Conservation (phyloP, 2,797 vertebrate genomes). For the Ataeniobius toweri region DNA sequence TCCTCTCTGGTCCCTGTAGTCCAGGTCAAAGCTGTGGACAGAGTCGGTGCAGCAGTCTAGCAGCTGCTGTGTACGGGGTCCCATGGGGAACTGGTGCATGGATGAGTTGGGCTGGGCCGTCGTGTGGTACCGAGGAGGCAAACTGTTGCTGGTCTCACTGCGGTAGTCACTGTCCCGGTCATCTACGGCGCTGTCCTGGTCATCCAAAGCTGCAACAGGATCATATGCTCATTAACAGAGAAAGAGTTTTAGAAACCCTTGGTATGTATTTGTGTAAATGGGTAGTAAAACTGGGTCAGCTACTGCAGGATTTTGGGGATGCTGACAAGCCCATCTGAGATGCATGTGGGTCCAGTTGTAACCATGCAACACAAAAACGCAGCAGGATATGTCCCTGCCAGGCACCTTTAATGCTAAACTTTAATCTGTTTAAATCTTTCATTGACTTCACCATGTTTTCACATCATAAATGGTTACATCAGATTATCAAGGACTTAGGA, state of each 20-base stretch:
- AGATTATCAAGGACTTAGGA: background rate
- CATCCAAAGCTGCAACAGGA: conserved; percentile 87
- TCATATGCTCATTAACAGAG: background rate
- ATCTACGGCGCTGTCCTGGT: conserved; percentile 93
- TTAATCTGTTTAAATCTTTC: background rate
- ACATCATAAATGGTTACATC: background rate
- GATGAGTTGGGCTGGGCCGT: conserved; percentile 94
- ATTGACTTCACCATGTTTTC: too few species aligned
- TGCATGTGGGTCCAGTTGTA: background rate
- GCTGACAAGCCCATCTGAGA: conserved; percentile 26
- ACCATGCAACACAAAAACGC: background rate
- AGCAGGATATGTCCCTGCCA: background rate
- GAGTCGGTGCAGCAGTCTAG: conserved; percentile 86
- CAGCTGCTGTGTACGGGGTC: conserved; percentile 82
- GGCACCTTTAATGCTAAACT: background rate
- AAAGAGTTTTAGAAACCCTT: background rate
- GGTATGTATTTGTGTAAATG: background rate
- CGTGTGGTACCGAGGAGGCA: conserved; percentile 91
- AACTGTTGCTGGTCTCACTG: conserved; percentile 94
- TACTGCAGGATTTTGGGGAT: background rate
- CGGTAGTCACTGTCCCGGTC: conserved; percentile 98
- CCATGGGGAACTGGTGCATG: conserved; percentile 90
- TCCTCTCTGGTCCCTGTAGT: conserved; percentile 84
- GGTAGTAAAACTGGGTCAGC: conserved; percentile 14
- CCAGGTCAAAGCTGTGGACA: conserved; percentile 87